phyloP scores from a whole-genome alignment of 1,140 invertebrate species.

The Leptestheria dahalacensis region DNA sequence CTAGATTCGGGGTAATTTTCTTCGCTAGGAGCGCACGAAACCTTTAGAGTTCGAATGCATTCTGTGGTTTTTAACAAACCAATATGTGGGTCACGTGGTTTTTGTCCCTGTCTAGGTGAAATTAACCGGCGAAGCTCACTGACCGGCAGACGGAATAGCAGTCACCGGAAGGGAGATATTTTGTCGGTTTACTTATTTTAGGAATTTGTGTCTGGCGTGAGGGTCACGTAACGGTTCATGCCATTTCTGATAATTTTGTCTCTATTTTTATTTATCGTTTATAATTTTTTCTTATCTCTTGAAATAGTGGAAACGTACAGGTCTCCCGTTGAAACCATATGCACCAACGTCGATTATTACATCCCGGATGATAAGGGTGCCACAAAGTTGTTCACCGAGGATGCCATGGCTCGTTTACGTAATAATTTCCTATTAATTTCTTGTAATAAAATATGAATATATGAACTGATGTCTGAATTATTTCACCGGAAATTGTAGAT shows the following conservation, averaged over 20 bases:
- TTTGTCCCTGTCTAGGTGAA: too few relatives aligned
- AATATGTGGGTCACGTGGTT: too few relatives aligned
- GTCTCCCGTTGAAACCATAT: slow-evolving; percentile 84
- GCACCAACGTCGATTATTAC: slow-evolving; percentile 87
- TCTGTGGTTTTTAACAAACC: too few relatives aligned
- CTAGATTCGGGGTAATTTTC: too few relatives aligned
- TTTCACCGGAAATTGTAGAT: slow-evolving; percentile 35
- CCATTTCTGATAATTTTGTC: not conserved
- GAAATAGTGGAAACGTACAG: slow-evolving; percentile 40
- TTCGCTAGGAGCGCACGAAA: too few relatives aligned
- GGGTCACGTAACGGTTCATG: too few relatives aligned
- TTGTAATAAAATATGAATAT: not conserved
- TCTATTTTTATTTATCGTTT: not conserved
- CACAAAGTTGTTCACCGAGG: slow-evolving; percentile 56
- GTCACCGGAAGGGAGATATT: too few relatives aligned
- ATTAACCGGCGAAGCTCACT: too few relatives aligned
- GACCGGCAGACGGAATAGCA: too few relatives aligned
- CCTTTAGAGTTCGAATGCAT: too few relatives aligned
- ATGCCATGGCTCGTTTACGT: slow-evolving; percentile 69
- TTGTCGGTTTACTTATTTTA: too few relatives aligned
- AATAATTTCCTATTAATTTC: slow-evolving; percentile 31
- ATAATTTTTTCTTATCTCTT: slow-evolving; percentile 3
- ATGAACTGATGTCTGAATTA: not conserved
- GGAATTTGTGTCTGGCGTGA: too few relatives aligned
- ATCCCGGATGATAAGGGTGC: slow-evolving; percentile 48